Base-by-base conservation (phyloP, 2,113 vertebrate genomes). In the Gobiocypris rarus region DNA sequence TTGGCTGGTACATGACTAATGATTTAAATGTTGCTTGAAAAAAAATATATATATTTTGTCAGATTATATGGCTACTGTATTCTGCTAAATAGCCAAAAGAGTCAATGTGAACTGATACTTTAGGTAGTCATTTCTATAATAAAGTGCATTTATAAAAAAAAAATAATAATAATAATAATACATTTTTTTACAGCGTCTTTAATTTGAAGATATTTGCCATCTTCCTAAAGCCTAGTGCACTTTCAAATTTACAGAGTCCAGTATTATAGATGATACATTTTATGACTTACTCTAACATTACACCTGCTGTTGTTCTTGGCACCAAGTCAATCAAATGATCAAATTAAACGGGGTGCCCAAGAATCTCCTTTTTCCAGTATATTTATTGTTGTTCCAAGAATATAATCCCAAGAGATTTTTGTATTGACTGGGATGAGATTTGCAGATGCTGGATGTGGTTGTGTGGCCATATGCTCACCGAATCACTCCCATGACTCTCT, bases 91-190 rank as follows among this genome's bases (percentile, higher is more conserved):
- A n/a, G n/a, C n/a, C n/a, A 67, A 65, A 34, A 31, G 6, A 6
- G 22, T 24, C 69, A 38, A 38, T 13, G 19, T 61, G 17, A 52
- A 26, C 15, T 1, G 2, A 56, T 19, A 31, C 83, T 54, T 82
- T 73, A 41, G 76, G 31, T 83, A 88, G 88, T 91, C 89, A 92
- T 92, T 92, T 92, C 90, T 87, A 90, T 85, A 50, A 38, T 92
- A 91, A 92, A 48, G 14, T 91, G 88, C 84, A 88, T 89, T 87
- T 93, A 92, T 45, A 3, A n/a, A n/a, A n/a, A n/a, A n/a, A n/a
- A n/a, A n/a, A n/a, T n/a, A n/a, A n/a, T n/a, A n/a, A n/a, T n/a
- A n/a, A n/a, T n/a, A n/a, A n/a, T n/a, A n/a, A n/a, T n/a, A n/a
- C n/a, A 1, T 45, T 45, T 90, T 8, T 89, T 86, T 75, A 43